phyloP scores from a whole-genome alignment of 2,113 vertebrate species.

The Ginglymostoma cirratum region DNA sequence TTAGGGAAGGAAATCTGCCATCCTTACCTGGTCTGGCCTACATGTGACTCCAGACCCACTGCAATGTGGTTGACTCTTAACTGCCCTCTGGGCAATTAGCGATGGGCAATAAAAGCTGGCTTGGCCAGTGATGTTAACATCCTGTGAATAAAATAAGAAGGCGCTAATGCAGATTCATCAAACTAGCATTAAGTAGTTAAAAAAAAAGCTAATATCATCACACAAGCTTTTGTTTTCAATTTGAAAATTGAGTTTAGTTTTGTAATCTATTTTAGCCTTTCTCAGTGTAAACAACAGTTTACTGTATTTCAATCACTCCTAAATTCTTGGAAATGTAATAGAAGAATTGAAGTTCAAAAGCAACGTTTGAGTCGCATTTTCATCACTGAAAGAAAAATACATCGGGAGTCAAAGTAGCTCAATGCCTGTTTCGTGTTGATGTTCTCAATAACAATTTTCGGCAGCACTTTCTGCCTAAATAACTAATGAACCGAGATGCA shows the following conservation, averaged over 20 bases:
- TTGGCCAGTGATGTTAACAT: too few relatives aligned
- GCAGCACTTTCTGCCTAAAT: not conserved
- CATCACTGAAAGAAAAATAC: not conserved
- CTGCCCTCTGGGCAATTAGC: too few relatives aligned
- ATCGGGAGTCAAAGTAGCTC: not conserved
- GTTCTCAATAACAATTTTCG: not conserved
- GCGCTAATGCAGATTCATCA: not conserved
- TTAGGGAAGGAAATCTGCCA: too few relatives aligned
- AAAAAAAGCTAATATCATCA: too few relatives aligned
- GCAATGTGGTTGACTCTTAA: too few relatives aligned
- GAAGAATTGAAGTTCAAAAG: not conserved
- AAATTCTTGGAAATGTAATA: not conserved
- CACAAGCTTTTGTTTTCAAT: not conserved
- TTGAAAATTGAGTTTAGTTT: not conserved
- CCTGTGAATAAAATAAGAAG: too few relatives aligned
- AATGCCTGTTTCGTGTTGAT: not conserved
- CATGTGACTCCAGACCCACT: too few relatives aligned
- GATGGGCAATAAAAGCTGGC: too few relatives aligned
- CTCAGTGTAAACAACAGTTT: not conserved
- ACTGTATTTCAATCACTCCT: not conserved
- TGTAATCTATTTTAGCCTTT: not conserved
- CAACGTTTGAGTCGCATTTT: not conserved
- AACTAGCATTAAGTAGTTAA: not conserved
- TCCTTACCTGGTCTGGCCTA: too few relatives aligned
- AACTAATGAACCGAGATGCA: not conserved